These are phyloP conservation scores for Hydrophis major DNA, from an alignment of 2,797 vertebrate genomes.

Conservation along the genomic window DNA sequence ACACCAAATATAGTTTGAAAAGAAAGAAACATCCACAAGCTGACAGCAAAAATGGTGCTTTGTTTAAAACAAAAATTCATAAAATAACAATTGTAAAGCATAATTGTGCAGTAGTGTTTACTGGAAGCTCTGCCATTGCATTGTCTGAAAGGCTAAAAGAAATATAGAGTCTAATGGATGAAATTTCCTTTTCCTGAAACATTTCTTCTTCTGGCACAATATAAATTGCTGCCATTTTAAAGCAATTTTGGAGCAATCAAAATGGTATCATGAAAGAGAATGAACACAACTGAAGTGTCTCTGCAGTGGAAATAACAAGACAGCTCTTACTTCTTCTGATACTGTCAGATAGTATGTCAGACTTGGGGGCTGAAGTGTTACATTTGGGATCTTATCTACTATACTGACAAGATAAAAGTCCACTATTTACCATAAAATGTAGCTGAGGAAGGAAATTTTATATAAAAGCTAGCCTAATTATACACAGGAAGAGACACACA, in stretches of 20 bases:
- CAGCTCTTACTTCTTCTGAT: background rate
- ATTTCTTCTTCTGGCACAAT: background rate
- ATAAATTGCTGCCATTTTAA: conserved; percentile 38
- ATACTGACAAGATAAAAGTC: conserved; percentile 11
- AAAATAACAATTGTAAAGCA: conserved; percentile 2
- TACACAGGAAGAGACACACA: no score
- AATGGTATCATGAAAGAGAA: conserved; percentile 30
- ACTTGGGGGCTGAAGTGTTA: background rate
- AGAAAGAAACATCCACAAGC: background rate
- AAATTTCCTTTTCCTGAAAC: background rate
- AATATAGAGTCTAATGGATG: background rate
- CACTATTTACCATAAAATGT: conserved; percentile 15
- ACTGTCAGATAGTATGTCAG: background rate
- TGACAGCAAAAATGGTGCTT: background rate
- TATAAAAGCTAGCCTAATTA: background rate
- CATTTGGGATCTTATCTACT: conserved; percentile 19
- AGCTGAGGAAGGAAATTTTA: background rate
- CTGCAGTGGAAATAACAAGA: conserved; percentile 6
- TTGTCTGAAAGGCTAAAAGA: background rate
- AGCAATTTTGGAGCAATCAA: conserved; percentile 27
- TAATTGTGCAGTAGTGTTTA: background rate
- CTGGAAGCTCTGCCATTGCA: background rate
- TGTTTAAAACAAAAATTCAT: background rate
- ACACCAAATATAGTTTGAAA: background rate
- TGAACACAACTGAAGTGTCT: background rate